Evolutionary conservation across 2,888 invertebrate genomes (phyloP).

Genomic region (Apamea crenata): DNA sequence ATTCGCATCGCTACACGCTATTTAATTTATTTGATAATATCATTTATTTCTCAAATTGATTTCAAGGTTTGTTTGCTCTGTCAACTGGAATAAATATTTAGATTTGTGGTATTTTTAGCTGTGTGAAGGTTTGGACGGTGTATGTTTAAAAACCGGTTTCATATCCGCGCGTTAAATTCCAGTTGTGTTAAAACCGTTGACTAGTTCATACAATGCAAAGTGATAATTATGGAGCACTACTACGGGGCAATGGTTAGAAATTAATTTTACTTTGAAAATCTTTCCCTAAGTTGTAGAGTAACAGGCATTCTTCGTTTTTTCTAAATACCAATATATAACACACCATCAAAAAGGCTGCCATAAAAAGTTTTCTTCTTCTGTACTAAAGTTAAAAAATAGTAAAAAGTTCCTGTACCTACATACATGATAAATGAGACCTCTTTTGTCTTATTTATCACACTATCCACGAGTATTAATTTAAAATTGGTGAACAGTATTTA

Average conservation of each 20-base stretch:
- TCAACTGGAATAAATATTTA: conserved; percentile 54
- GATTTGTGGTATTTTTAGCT: conserved; percentile 54
- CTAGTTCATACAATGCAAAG: conserved; percentile 43
- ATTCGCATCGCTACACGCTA: conserved; percentile 57
- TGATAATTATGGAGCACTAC: conserved; percentile 54
- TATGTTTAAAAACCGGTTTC: conserved; percentile 49
- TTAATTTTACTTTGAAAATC: not conserved
- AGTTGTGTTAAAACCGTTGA: conserved; percentile 29
- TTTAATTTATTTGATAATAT: conserved; percentile 54
- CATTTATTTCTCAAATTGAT: conserved; percentile 58
- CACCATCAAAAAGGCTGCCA: not conserved
- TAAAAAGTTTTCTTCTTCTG: not conserved
- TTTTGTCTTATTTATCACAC: not conserved
- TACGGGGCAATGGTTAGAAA: conserved; percentile 45
- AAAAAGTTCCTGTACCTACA: not conserved
- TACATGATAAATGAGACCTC: not conserved
- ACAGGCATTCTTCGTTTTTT: not conserved
- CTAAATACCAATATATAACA: too few relatives aligned
- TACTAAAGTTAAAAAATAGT: not conserved
- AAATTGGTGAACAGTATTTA: not conserved
- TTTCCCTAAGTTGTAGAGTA: not conserved
- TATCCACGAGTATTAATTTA: not conserved
- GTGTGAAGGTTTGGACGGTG: conserved; percentile 33
- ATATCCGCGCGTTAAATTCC: conserved; percentile 28
- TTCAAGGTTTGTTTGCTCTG: conserved; percentile 62